Evolutionary conservation across 1,140 invertebrate species (phyloP).

Genomic region (Tachypleus tridentatus): DNA sequence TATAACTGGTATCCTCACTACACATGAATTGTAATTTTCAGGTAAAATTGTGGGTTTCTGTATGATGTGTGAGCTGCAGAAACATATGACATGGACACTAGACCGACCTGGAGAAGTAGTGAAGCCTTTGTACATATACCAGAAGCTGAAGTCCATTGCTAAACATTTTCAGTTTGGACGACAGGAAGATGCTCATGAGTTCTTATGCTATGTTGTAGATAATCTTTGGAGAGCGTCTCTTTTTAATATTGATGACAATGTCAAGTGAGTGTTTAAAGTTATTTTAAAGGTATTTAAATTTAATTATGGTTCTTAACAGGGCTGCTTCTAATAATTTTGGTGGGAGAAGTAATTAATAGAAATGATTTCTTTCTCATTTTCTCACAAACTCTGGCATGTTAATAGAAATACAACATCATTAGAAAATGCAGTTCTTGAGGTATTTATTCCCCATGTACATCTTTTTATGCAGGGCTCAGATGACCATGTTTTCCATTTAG

Average conservation of each 20-base stretch:
- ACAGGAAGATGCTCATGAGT: constrained; percentile 96
- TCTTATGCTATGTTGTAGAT: constrained; percentile 81
- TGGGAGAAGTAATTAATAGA: too few species aligned
- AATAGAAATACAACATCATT: too few species aligned
- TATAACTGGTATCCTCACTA: too few species aligned
- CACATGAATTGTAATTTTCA: constrained; percentile 9
- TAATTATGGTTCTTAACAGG: too few species aligned
- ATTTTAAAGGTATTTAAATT: too few species aligned
- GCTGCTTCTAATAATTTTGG: too few species aligned
- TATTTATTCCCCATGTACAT: too few species aligned
- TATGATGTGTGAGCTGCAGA: constrained; percentile 37
- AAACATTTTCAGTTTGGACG: constrained; percentile 77
- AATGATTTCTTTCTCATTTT: too few species aligned
- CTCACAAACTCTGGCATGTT: too few species aligned
- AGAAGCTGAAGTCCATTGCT: constrained; percentile 53
- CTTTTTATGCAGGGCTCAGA: too few species aligned
- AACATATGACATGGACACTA: constrained; percentile 32
- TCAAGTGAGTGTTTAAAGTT: constrained; percentile 29
- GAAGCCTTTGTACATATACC: constrained; percentile 34
- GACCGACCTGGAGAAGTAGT: constrained; percentile 30
- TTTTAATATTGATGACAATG: constrained; percentile 44
- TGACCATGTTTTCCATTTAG: too few species aligned
- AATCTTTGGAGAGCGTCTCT: constrained; percentile 86
- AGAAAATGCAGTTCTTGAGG: too few species aligned
- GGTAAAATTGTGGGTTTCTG: constrained; percentile 35